A percentile compares a stretch with the other conserved stretches of the same genome.
phyloP scores from a whole-genome alignment of 1,140 invertebrate genomes.

The Drosophila saltans region DNA sequence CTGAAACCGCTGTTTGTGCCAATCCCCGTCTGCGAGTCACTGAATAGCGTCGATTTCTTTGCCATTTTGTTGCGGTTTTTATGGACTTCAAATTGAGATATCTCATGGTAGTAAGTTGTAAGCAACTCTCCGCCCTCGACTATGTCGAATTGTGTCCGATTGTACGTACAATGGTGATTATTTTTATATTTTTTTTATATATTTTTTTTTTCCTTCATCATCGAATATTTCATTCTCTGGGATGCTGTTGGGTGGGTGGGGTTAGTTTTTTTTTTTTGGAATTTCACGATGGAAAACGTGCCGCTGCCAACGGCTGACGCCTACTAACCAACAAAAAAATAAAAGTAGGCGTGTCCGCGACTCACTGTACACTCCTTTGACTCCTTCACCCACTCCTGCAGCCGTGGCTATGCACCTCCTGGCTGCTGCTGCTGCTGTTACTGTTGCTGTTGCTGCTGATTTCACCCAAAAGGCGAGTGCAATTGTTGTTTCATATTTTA shows the following conservation, averaged over 20 bases:
- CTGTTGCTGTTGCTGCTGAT: neutral
- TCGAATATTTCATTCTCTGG: conserved; percentile 10
- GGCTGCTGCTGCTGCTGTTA: neutral
- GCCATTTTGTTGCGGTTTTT: conserved; percentile 53
- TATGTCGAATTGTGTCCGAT: conserved; percentile 29
- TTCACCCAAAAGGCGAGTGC: conserved; percentile 30
- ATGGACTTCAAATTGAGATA: conserved; percentile 75
- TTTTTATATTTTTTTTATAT: conserved; percentile 16
- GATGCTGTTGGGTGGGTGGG: conserved; percentile 36
- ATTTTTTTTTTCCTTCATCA: conserved; percentile 21
- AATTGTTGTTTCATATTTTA: conserved; percentile 82
- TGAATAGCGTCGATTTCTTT: neutral
- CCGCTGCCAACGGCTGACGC: conserved; percentile 65
- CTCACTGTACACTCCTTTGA: neutral
- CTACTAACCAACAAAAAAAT: conserved; percentile 33
- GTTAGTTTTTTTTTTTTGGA: conserved; percentile 37
- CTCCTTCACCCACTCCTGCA: neutral
- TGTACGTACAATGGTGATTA: conserved; percentile 45
- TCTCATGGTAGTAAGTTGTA: conserved; percentile 72
- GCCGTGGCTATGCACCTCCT: neutral
- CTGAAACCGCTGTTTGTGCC: neutral
- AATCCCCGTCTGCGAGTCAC: neutral
- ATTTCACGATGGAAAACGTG: conserved; percentile 75
- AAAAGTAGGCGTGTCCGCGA: conserved; percentile 56
- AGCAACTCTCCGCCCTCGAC: conserved; percentile 23